Evolutionary conservation across 2,888 invertebrate genomes (phyloP), one percentile per base, ranked within the genome.

Genomic region (Malacosoma neustria): DNA sequence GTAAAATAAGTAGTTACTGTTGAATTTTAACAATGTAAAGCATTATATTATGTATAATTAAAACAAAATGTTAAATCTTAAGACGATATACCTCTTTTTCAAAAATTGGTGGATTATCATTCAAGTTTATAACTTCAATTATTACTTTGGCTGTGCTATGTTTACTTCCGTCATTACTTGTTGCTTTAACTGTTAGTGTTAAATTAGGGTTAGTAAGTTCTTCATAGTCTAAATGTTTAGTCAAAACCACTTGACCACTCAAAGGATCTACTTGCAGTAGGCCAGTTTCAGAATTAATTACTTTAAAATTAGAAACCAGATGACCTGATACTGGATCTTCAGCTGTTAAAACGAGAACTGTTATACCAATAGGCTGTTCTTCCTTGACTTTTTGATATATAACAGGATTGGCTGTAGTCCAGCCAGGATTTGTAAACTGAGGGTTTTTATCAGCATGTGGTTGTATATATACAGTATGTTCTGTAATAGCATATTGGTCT

Each of bases 161-260:
- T 42, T 89, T 88, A 45, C 70, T 82, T 1, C 79, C 81, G 47
- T 84, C 86, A 40, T 77, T 80, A 41, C 82, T 84, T 0, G 77
- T 86, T 0, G 89, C 89, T 51, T 88, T 87, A 0, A 90, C 88
- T 29, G 87, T 88, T 11, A 90, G 69, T 6, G 84, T 84, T 32
- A 84, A 61, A 61, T 90, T 89, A 45, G 89, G 89, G 34, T 84
- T 84, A 1, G 85, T 80, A n/a, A 93, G 61, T 1, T 86, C 84
- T 72, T 96, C 96, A 53, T 93, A 94, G 69, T 96, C 95, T 13
- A 96, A 71, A 39, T 91, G 87, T 49, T 89, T 91, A 32, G 90
- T 91, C 1, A 94, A 74, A 3, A 92, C 90, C 1, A 96, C 89
- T 54, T 91, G 91, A 0, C 95, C 96, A 40, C 92, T 91, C 15